A percentile compares a stretch with the other conserved stretches of the same genome.
These are phyloP conservation scores for Nomada lathburiana DNA, from an alignment of 2,888 invertebrate genomes.

Conservation along the genomic window DNA sequence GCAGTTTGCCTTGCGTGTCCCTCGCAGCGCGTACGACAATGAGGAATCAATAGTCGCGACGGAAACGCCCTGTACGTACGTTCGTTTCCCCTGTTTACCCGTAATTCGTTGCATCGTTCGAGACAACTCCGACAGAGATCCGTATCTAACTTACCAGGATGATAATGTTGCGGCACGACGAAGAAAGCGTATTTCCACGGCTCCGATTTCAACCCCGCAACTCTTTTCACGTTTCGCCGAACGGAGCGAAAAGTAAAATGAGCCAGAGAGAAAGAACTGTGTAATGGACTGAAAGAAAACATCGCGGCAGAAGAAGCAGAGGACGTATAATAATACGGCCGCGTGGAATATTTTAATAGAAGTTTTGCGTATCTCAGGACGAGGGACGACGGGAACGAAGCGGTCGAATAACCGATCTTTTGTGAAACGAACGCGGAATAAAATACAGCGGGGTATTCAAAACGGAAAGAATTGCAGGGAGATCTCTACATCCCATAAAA, in stretches of 20 bases:
- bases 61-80: conserved; percentile 67
- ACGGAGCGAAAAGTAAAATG: neutral
- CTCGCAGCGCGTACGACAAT: conserved; percentile 61
- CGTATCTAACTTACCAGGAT: conserved; percentile 47
- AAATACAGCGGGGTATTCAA: conserved; percentile 20
- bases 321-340: conserved; percentile 4
- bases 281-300: neutral
- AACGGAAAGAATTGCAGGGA: conserved; percentile 18
- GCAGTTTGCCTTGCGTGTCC: conserved; percentile 58
- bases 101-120: conserved; percentile 57
- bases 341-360: conserved; percentile 25
- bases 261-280: neutral
- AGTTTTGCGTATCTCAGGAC: conserved; percentile 23
- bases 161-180: conserved; percentile 35
- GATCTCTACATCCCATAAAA: conserved; percentile 33
- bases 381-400: conserved; percentile 2
- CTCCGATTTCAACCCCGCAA: neutral
- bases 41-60: conserved; percentile 68
- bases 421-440: conserved; percentile 19
- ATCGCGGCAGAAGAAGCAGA: too few relatives aligned
- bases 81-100: conserved; percentile 59
- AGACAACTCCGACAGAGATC: conserved; percentile 55
- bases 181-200: conserved; percentile 7
- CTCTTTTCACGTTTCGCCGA: neutral
- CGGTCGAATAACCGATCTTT: conserved; percentile 40